phyloP scores from a whole-genome alignment of 37 sponge, comb jelly and placozoan genomes.

The Hormiphora californensis region DNA sequence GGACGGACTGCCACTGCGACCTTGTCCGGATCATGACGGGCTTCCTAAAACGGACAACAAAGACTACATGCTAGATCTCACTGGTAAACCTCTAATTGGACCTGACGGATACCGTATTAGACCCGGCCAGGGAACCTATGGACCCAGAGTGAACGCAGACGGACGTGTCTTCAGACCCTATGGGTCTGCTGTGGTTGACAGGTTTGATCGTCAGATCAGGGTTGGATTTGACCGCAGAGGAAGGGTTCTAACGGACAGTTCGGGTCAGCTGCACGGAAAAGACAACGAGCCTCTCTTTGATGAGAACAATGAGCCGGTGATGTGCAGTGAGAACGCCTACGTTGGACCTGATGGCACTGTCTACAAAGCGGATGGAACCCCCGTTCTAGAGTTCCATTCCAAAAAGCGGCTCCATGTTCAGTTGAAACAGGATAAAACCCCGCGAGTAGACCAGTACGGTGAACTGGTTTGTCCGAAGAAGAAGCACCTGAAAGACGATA shows the following conservation, averaged over 20 bases:
- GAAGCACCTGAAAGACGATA: neutral
- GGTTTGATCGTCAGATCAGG: neutral
- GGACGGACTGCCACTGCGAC: too few species aligned
- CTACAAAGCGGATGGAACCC: neutral
- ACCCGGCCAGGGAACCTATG: neutral
- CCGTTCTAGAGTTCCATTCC: neutral
- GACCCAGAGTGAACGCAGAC: neutral
- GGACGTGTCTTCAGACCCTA: neutral
- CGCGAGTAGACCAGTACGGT: neutral
- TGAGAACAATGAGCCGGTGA: neutral
- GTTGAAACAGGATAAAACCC: neutral
- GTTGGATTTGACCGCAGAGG: neutral
- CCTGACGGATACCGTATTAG: neutral
- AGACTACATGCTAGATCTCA: neutral
- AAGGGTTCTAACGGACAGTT: neutral
- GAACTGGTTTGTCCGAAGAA: neutral
- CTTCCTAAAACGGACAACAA: neutral
- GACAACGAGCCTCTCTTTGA: neutral
- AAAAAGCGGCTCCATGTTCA: neutral
- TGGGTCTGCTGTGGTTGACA: neutral
- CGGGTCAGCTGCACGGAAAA: neutral
- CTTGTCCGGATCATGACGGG: neutral
- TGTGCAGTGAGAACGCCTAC: slow-evolving; percentile 6
- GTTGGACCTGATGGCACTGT: slow-evolving; percentile 10
- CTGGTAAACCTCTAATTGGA: neutral